A percentile compares a stretch with the other conserved stretches of the same genome.
Evolutionary conservation across 2,888 invertebrate species (phyloP).

Genomic region (Gymnocheta viridis): DNA sequence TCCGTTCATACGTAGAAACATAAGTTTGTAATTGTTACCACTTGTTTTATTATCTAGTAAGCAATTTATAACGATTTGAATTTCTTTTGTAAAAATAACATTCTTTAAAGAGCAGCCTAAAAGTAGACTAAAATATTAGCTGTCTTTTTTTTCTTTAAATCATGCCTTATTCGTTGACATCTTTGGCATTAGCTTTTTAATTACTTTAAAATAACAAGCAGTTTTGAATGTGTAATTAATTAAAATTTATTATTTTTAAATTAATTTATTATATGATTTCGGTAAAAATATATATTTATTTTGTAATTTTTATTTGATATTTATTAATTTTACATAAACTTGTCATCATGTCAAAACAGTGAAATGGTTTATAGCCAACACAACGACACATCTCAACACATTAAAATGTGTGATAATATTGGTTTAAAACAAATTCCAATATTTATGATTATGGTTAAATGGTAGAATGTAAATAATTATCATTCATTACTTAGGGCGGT

Average conservation of each 20-base stretch:
- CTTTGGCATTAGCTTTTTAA: not conserved
- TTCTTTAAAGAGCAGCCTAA: not conserved
- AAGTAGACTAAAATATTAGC: slow-evolving; percentile 32
- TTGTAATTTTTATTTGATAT: not conserved
- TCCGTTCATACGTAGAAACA: not conserved
- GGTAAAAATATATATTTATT: not conserved
- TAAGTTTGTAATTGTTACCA: not conserved
- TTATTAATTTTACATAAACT: slow-evolving; percentile 12
- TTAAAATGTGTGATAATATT: slow-evolving; percentile 7
- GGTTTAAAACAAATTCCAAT: not conserved
- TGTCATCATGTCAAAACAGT: slow-evolving; percentile 40
- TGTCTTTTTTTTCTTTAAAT: slow-evolving; percentile 8
- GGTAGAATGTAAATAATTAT: not conserved
- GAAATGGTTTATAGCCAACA: not conserved
- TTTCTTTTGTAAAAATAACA: not conserved
- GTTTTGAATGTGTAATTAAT: not conserved
- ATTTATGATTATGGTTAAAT: not conserved
- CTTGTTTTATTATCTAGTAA: slow-evolving; percentile 26
- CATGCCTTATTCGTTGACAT: not conserved
- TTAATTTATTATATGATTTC: not conserved
- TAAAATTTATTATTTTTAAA: not conserved
- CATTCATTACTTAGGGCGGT: not conserved
- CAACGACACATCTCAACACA: not conserved
- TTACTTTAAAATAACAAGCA: not conserved
- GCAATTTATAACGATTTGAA: slow-evolving; percentile 5